A percentile compares a stretch with the other conserved stretches of the same genome.
phyloP scores from a whole-genome alignment of 2,113 vertebrate genomes.

The Festucalex cinctus region DNA sequence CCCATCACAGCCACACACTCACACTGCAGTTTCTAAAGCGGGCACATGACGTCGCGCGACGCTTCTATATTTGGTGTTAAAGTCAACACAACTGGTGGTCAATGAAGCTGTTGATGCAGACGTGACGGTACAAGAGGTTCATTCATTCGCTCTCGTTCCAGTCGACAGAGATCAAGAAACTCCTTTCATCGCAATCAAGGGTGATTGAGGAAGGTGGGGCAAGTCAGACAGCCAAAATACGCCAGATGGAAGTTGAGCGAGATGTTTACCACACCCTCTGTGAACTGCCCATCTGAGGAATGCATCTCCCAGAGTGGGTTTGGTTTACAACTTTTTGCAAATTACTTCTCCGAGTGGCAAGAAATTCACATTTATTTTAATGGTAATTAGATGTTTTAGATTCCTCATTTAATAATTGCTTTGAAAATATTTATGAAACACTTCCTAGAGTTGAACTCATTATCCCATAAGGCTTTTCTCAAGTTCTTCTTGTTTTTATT shows the following conservation, averaged over 20 bases:
- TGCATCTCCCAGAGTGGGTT: conserved; percentile 9
- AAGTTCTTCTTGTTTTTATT: conserved; percentile 39
- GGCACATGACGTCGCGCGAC: conserved; percentile 26
- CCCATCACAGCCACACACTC: conserved; percentile 28
- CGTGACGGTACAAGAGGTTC: conserved; percentile 33
- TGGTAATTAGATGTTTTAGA: background rate
- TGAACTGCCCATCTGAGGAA: conserved; percentile 18
- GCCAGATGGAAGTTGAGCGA: conserved; percentile 4
- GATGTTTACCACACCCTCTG: conserved; percentile 19
- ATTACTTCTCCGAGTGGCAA: background rate
- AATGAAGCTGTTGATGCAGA: conserved; percentile 47
- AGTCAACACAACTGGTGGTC: conserved; percentile 46
- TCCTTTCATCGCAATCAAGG: conserved; percentile 23
- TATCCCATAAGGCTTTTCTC: conserved; percentile 15
- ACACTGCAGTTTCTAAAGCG: conserved; percentile 45
- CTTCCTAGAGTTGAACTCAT: background rate
- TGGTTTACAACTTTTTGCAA: conserved; percentile 13
- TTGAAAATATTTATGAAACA: background rate
- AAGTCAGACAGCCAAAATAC: conserved; percentile 20
- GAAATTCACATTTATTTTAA: background rate
- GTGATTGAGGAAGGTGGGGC: conserved; percentile 12
- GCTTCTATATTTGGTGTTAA: conserved; percentile 59
- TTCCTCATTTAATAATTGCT: background rate
- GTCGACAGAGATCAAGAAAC: conserved; percentile 16
- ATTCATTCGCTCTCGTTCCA: conserved; percentile 43